phyloP scores from a whole-genome alignment of 2,888 invertebrate species.

The Lucinisca nassula region DNA sequence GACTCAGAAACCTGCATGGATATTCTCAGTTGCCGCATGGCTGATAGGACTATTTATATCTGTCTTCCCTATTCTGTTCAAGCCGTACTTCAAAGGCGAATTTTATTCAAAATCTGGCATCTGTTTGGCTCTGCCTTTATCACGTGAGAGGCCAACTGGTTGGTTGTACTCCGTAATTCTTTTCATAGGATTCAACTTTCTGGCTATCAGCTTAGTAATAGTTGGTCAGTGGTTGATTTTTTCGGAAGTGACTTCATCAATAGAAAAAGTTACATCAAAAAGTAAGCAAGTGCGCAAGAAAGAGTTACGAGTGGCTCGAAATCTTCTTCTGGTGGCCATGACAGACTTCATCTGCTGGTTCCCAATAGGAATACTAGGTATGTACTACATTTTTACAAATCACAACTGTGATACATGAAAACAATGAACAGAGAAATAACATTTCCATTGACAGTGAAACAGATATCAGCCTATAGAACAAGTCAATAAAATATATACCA shows the following conservation, averaged over 20 bases:
- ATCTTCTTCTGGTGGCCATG: background rate
- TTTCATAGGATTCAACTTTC: background rate
- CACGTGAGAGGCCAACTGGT: background rate
- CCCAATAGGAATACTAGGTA: background rate
- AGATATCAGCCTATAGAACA: too few relatives aligned
- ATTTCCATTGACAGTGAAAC: too few relatives aligned
- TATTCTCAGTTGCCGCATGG: background rate
- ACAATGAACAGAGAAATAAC: too few relatives aligned
- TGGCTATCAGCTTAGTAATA: background rate
- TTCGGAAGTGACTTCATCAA: background rate
- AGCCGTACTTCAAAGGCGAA: background rate
- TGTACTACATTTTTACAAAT: too few relatives aligned
- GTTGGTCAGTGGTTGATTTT: background rate
- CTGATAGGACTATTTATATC: background rate
- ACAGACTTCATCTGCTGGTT: background rate
- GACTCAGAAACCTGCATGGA: background rate
- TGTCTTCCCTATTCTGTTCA: background rate
- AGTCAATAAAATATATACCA: too few relatives aligned
- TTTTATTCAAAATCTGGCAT: background rate
- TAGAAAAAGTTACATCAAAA: background rate
- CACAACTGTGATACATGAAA: too few relatives aligned
- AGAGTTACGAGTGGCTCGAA: background rate
- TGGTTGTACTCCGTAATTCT: background rate
- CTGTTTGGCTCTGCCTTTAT: background rate
- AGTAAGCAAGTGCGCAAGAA: background rate